Evolutionary conservation across 2,888 invertebrate species (phyloP).

Genomic region (Ochropacha duplaris): DNA sequence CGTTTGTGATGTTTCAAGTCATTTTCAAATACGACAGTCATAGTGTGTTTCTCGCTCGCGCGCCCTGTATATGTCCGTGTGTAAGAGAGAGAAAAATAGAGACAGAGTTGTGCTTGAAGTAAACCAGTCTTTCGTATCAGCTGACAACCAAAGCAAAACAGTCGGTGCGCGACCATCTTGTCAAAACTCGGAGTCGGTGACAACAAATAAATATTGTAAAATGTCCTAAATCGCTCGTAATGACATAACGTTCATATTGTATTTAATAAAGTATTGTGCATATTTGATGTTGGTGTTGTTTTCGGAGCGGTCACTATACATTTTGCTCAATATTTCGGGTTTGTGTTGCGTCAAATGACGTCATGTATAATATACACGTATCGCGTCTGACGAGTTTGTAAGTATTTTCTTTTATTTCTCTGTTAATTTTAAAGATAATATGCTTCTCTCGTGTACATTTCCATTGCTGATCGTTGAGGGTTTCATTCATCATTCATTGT

Average conservation of each 20-base stretch:
- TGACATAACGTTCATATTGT: constrained; percentile 72
- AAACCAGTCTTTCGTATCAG: constrained; percentile 78
- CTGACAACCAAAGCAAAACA: constrained; percentile 85
- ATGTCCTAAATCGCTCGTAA: constrained; percentile 77
- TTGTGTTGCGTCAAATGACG: constrained; percentile 83
- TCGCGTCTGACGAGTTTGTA: constrained; percentile 79
- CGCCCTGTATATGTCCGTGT: not conserved
- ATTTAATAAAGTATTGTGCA: constrained; percentile 72
- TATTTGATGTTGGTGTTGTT: constrained; percentile 70
- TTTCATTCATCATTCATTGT: constrained; percentile 75
- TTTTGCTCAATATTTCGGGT: constrained; percentile 79
- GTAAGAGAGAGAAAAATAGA: constrained; percentile 45
- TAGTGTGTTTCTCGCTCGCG: constrained; percentile 49
- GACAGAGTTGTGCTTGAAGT: constrained; percentile 51
- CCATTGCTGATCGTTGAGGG: constrained; percentile 43
- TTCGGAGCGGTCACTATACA: constrained; percentile 67
- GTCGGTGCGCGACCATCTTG: constrained; percentile 84
- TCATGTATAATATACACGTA: constrained; percentile 83
- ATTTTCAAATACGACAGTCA: constrained; percentile 53
- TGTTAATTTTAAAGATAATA: constrained; percentile 63
- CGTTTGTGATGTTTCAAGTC: constrained; percentile 65
- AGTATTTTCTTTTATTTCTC: constrained; percentile 80
- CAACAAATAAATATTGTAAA: constrained; percentile 82
- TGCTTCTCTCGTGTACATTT: constrained; percentile 49
- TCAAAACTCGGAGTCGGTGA: constrained; percentile 81